Evolutionary conservation across 2,113 vertebrate species (phyloP).

Genomic region (Daubentonia madagascariensis): DNA sequence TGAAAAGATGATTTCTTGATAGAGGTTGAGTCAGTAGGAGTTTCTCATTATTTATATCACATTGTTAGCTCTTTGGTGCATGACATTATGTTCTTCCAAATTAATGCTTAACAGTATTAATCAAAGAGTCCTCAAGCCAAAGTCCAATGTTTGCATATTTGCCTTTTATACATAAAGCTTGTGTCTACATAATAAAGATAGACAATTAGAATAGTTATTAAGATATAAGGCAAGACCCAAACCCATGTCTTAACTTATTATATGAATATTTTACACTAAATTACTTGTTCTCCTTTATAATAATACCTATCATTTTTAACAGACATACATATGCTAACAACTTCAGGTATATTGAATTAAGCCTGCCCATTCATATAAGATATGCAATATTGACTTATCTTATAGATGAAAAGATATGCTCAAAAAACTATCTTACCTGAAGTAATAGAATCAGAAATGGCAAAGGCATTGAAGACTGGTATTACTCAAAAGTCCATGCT

Average conservation of each 20-base stretch:
- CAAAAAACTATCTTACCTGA: background rate
- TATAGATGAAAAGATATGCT: background rate
- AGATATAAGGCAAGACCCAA: background rate
- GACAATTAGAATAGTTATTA: conserved; percentile 17
- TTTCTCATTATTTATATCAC: conserved; percentile 22
- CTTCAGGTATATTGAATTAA: background rate
- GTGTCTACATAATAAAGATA: conserved; percentile 3
- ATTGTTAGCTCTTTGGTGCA: background rate
- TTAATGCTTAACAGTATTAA: conserved; percentile 32
- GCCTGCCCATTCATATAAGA: background rate
- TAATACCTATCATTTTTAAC: background rate
- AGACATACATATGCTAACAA: background rate
- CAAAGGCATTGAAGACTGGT: background rate
- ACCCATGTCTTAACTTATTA: background rate
- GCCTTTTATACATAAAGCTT: background rate
- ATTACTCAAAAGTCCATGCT: background rate
- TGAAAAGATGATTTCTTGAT: background rate
- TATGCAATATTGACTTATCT: background rate
- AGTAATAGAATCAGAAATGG: background rate
- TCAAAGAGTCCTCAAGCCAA: background rate
- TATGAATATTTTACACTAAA: conserved; percentile 34
- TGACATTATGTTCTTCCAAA: conserved; percentile 52
- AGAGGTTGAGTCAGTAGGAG: background rate
- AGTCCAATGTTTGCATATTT: conserved; percentile 23
- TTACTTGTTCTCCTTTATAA: background rate